A percentile compares a stretch with the other conserved stretches of the same genome.
These are phyloP conservation scores for Caenorhabditis sulstoni DNA, from an alignment of 2,888 invertebrate genomes.

Conservation along the genomic window DNA sequence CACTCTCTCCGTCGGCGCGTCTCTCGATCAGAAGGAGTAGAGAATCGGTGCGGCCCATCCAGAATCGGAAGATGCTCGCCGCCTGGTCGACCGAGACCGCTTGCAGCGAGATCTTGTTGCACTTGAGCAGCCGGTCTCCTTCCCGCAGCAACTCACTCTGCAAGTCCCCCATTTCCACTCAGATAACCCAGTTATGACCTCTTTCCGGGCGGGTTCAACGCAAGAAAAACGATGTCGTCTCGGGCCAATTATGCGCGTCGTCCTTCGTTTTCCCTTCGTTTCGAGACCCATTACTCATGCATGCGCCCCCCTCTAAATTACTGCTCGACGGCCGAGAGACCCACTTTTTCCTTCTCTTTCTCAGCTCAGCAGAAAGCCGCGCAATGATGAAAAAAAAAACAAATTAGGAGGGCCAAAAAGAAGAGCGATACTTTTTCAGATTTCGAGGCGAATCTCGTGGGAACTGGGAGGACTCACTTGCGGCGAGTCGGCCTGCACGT, in stretches of 20 bases:
- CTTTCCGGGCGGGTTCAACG: background rate
- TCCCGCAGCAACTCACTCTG: conserved; percentile 32
- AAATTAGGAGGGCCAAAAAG: background rate
- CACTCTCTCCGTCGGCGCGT: conserved; percentile 41
- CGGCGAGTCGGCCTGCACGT: conserved; percentile 35
- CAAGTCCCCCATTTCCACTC: background rate
- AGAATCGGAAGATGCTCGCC: conserved; percentile 44
- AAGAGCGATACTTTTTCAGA: background rate
- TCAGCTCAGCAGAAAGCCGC: background rate
- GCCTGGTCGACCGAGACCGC: conserved; percentile 55
- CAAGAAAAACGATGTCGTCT: background rate
- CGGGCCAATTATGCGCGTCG: conserved; percentile 26
- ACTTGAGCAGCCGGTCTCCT: conserved; percentile 48
- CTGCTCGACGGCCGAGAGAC: conserved; percentile 7
- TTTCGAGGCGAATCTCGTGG: background rate
- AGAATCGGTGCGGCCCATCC: conserved; percentile 35
- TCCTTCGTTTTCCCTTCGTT: conserved; percentile 11
- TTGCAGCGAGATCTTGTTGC: conserved; percentile 32
- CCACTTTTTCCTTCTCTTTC: conserved; percentile 8
- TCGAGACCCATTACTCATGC: conserved; percentile 35
- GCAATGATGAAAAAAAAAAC: conserved; percentile 2
- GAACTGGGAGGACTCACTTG: conserved; percentile 20
- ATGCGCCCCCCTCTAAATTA: conserved; percentile 21
- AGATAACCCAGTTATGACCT: conserved; percentile 26
- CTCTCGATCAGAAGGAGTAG: conserved; percentile 28